Percentiles rank a stretch among this genome's conserved stretches.
These are phyloP conservation scores for Tachyglossus aculeatus DNA, from an alignment of 2,797 vertebrate species.

Conservation along the genomic window DNA sequence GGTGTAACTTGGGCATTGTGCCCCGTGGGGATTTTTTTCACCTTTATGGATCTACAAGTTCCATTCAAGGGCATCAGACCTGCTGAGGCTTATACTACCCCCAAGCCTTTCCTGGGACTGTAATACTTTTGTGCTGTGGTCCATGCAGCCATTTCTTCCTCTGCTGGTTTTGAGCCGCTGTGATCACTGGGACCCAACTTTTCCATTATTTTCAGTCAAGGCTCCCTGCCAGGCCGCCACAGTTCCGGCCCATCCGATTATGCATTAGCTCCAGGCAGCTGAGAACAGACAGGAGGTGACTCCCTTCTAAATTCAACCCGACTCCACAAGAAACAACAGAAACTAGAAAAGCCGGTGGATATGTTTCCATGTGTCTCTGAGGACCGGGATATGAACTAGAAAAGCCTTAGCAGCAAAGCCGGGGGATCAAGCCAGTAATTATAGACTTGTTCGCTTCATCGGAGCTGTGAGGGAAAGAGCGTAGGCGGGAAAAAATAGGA, in stretches of 20 bases:
- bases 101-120: not conserved
- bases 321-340: conserved; percentile 8
- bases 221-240: not conserved
- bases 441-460: not conserved
- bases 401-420: conserved; percentile 21
- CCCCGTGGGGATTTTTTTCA: not conserved
- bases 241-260: not conserved
- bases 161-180: not conserved
- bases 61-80: not conserved
- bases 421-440: conserved; percentile 3
- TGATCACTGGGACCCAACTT: not conserved
- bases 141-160: not conserved
- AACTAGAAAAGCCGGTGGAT: not conserved
- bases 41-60: not conserved
- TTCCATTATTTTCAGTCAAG: not conserved
- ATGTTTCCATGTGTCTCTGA: conserved; percentile 20
- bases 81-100: not conserved
- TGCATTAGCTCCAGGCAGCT: not conserved
- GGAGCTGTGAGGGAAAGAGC: not conserved
- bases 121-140: not conserved
- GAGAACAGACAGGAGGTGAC: not conserved
- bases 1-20: not conserved
- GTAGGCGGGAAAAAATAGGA: not conserved
- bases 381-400: not conserved
- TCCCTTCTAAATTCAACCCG: not conserved